Base-by-base conservation (phyloP, 2,888 invertebrate genomes). In the Abrostola triplasia region DNA sequence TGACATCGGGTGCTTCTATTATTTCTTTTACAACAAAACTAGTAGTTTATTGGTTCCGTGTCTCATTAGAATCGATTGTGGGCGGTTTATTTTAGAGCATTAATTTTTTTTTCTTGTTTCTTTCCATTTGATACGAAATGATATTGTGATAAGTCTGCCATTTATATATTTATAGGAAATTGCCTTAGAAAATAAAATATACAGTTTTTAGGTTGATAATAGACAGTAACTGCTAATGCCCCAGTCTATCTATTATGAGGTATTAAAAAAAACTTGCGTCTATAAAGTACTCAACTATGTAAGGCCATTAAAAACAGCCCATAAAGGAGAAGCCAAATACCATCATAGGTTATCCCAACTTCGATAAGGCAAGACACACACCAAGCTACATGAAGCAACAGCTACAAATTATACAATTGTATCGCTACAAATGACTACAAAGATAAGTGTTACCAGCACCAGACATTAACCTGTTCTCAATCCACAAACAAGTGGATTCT, bases 21-120 rank as follows among this genome's bases (percentile, higher is more conserved):
- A 81, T 84, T 89, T 86, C 79, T 85, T 85, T 83, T 81, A 83
- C 82, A 79, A 85, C 84, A 88, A 85, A 88, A 80, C 84, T 79
- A 77, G 80, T 69, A 83, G 77, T 90, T 90, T 89, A 89, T 87
- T 80, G 80, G 73, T 59, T 64, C 62, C 70, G 67, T 73, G 79
- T 77, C 84, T 82, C 82, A 85, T 88, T 87, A 86, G 77, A 74
- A 68, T 80, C 76, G 74, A 76, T 73, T 71, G 71, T 69, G 70
- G 64, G 62, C 56, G 61, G 75, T 79, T 73, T 76, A 72, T 77
- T 73, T 71, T 65, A 67, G 62, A 76, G 63, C 59, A 57, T 69
- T 71, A 67, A 62, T 64, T 69, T 69, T 70, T 71, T 51, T 52
- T 66, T 62, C 13, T 42, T 35, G 48, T 41, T 42, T 35, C 36